phyloP scores from a whole-genome alignment of 2,888 invertebrate species.

The Drosophila nr. perissopoda region DNA sequence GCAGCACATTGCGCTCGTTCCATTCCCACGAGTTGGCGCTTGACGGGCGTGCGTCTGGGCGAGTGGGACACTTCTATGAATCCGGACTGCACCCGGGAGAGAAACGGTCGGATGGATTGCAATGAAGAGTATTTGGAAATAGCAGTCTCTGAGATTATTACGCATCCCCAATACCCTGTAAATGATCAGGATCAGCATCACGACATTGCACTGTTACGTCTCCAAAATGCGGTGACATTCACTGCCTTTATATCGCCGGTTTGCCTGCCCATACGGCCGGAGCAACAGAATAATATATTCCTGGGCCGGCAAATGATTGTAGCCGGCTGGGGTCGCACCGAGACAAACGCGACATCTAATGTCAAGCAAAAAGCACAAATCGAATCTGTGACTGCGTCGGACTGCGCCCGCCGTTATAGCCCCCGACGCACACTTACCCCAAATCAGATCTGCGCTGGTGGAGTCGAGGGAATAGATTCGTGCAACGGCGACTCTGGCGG shows the following conservation, averaged over 20 bases:
- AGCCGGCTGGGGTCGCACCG: conserved; percentile 89
- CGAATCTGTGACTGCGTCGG: conserved; percentile 84
- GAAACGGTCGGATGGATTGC: conserved; percentile 86
- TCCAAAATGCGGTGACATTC: conserved; percentile 86
- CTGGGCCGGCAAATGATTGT: conserved; percentile 85
- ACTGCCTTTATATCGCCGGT: conserved; percentile 87
- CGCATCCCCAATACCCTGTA: conserved; percentile 88
- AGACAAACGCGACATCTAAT: conserved; percentile 85
- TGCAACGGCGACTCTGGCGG: conserved; percentile 88
- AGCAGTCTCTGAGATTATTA: conserved; percentile 87
- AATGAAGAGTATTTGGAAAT: conserved; percentile 87
- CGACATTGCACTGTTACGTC: conserved; percentile 90
- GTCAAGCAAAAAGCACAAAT: conserved; percentile 86
- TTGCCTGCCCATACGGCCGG: conserved; percentile 86
- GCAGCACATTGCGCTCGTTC: conserved; percentile 92
- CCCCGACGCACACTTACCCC: conserved; percentile 84
- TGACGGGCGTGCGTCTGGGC: conserved; percentile 84
- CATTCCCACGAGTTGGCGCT: conserved; percentile 87
- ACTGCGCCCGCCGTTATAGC: conserved; percentile 86
- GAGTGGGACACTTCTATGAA: conserved; percentile 83
- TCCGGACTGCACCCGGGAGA: conserved; percentile 77
- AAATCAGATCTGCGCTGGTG: conserved; percentile 88
- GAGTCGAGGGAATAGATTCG: conserved; percentile 86
- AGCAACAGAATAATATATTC: conserved; percentile 79
- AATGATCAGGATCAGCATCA: conserved; percentile 87